Conservation (phyloP, 2,888 invertebrate genomes). For the Eudasyphora cyanicolor region DNA sequence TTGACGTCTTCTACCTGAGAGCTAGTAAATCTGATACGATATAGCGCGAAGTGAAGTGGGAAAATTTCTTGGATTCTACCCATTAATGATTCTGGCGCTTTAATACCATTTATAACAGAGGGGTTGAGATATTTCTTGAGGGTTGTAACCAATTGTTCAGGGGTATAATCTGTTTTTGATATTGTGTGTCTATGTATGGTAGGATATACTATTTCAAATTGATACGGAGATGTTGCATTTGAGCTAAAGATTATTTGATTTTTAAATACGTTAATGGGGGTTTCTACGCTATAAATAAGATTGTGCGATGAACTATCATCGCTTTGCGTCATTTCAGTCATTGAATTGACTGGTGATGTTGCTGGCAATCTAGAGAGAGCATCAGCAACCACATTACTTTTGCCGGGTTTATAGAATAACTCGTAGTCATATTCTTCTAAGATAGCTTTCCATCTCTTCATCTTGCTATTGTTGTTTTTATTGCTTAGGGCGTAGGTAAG, state of each 20-base stretch:
- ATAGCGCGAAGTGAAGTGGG: constrained; percentile 42
- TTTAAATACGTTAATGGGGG: too few relatives aligned
- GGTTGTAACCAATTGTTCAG: neutral
- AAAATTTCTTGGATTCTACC: constrained; percentile 41
- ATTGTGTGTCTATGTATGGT: too few relatives aligned
- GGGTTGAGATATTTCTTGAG: constrained; percentile 32
- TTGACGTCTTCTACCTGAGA: constrained; percentile 33
- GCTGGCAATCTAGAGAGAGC: constrained; percentile 25
- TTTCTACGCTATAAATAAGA: constrained; percentile 12
- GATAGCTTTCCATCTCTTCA: constrained; percentile 43
- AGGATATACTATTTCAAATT: too few relatives aligned
- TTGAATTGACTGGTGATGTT: neutral
- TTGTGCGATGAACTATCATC: constrained; percentile 5
- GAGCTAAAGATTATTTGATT: neutral
- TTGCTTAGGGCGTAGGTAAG: constrained; percentile 42
- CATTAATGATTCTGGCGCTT: constrained; percentile 34
- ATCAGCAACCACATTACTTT: constrained; percentile 46
- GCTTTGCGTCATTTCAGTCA: neutral
- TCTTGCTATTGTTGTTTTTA: constrained; percentile 43
- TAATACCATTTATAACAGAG: constrained; percentile 27
- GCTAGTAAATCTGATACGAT: constrained; percentile 42
- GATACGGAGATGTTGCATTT: neutral
- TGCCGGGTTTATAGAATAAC: constrained; percentile 32
- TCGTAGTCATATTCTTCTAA: constrained; percentile 50
- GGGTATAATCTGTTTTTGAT: neutral